These are phyloP conservation scores for Ptychochromis oligacanthus DNA, from an alignment of 2,113 vertebrate genomes.

Conservation along the genomic window DNA sequence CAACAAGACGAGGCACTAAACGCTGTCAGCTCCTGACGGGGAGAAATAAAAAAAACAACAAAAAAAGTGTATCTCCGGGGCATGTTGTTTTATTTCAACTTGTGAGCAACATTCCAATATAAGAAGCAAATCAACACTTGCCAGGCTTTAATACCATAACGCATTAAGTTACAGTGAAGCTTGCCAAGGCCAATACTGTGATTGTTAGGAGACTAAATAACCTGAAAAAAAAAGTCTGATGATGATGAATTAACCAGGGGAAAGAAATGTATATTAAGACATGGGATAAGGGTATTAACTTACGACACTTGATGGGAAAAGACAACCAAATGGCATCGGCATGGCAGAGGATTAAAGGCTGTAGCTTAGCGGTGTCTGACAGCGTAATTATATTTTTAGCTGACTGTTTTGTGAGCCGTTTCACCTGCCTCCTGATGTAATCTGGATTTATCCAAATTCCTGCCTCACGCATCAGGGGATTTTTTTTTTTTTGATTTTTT, in stretches of 20 bases:
- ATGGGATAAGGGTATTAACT: slow-evolving; percentile 44
- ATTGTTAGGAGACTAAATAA: slow-evolving; percentile 58
- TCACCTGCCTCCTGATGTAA: slow-evolving; percentile 69
- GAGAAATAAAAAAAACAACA: no score
- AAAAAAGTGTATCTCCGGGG: neutral
- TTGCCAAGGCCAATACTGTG: slow-evolving; percentile 57
- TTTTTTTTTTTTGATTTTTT: no score
- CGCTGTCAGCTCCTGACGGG: neutral
- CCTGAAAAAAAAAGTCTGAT: slow-evolving; percentile 25
- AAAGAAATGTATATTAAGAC: slow-evolving; percentile 36
- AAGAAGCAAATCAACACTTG: slow-evolving; percentile 16
- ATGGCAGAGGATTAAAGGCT: slow-evolving; percentile 51
- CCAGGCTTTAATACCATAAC: slow-evolving; percentile 35
- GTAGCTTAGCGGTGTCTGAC: slow-evolving; percentile 50
- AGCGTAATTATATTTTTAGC: slow-evolving; percentile 57
- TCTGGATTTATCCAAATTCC: slow-evolving; percentile 66
- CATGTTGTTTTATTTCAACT: slow-evolving; percentile 38
- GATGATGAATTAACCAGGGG: slow-evolving; percentile 64
- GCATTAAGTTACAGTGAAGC: slow-evolving; percentile 47
- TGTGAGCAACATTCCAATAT: slow-evolving; percentile 54
- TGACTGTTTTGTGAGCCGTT: slow-evolving; percentile 38
- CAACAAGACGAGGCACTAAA: slow-evolving; percentile 29
- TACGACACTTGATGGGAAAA: slow-evolving; percentile 26
- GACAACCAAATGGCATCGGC: slow-evolving; percentile 31
- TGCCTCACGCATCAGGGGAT: slow-evolving; percentile 28